Percentiles rank a stretch among this genome's conserved stretches.
Evolutionary conservation across 2,797 vertebrate species (phyloP).

Genomic region (Uromys caudimaculatus): DNA sequence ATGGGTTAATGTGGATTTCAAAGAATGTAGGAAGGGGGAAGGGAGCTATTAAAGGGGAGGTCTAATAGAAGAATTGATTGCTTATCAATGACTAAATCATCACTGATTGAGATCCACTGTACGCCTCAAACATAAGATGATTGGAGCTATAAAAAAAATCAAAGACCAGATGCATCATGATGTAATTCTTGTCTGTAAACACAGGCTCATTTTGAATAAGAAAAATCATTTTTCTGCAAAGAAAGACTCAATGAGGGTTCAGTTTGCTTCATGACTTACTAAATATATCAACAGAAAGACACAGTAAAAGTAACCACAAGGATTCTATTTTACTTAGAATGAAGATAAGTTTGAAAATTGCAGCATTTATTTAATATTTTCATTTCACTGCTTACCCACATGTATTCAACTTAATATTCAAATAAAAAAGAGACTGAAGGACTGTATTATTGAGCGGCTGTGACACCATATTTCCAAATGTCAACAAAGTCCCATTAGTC

Average conservation of each 20-base stretch:
- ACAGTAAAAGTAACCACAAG: background rate
- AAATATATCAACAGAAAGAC: background rate
- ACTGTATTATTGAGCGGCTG: background rate
- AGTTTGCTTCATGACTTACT: background rate
- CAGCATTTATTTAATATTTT: background rate
- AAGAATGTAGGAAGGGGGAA: constrained; percentile 40
- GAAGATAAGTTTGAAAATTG: background rate
- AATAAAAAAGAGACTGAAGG: background rate
- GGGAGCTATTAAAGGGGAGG: constrained; percentile 73
- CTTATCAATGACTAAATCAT: constrained; percentile 42
- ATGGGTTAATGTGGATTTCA: constrained; percentile 66
- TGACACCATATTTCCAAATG: background rate
- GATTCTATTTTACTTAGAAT: background rate
- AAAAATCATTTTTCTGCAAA: background rate
- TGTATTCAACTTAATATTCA: background rate
- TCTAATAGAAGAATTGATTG: constrained; percentile 63
- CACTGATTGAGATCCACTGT: background rate
- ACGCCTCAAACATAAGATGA: background rate
- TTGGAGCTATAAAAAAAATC: background rate
- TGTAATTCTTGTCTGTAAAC: background rate
- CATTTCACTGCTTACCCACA: background rate
- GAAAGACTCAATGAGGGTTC: background rate
- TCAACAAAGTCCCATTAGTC: background rate
- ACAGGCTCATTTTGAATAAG: background rate
- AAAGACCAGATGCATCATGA: constrained; percentile 24